Evolutionary conservation across 2,113 vertebrate species (phyloP), one percentile per base, ranked within the genome.

Genomic region (Osmerus eperlanus): DNA sequence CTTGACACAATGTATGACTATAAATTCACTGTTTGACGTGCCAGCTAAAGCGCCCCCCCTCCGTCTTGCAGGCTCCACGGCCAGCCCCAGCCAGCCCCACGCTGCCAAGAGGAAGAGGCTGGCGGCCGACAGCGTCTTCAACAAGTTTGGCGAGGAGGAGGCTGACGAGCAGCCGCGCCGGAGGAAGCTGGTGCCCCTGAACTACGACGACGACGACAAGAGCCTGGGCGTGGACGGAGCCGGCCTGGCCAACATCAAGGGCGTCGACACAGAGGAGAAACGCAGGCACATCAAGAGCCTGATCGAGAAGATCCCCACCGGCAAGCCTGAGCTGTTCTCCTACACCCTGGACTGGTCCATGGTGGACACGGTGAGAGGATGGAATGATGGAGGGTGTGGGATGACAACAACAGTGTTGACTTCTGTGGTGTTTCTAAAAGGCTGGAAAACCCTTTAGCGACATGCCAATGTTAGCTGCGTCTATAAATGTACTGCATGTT

Each of bases 211-310:
- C 68, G 97, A 99, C 68, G 97, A 99, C 82, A 99, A 99, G 90
- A 89, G 94, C 87, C 78, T 88, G 2, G 91, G 83, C 0, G 87
- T 78, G 58, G 91, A 92, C 1, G 84, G 85, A 0, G 86, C 85
- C 0, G 89, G 81, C 2, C 79, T 86, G 1, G 83, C 83, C 32
- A 86, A 67, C 28, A 89, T 94, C 68, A 98, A 98, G 90, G 97
- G 96, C 4, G 96, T 94, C 54, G 95, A 98, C 82, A 92, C 95
- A 0, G 97, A 99, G 87, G 97, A 99, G 88, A 99, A 99, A 78
- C 96, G 96, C 54, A 98, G 98, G 83, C 96, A 99, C 87, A 98
- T 99, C 84, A 99, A 99, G 88, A 99, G 94, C 86, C 94, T 99
- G 12, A 99, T 99, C 47, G 97, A 99, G 84, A 99, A 99, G 92